Base-by-base conservation (phyloP, 2,888 invertebrate genomes). In the Noctua janthe region DNA sequence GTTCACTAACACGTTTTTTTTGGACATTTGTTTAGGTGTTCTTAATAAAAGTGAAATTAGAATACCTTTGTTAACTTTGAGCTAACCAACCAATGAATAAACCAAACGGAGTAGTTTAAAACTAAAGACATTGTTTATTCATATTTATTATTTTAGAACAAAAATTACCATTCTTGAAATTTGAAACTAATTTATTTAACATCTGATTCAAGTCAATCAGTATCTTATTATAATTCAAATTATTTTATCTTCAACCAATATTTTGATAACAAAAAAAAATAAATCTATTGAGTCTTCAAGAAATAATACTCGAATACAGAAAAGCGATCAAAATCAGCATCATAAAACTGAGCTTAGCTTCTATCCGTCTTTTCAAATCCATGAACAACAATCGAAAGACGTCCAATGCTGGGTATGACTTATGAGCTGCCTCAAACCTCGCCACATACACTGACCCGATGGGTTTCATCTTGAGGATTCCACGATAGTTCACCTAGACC, bases 1-100 rank as follows among this genome's bases (percentile, higher is more conserved):
- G 47, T 69, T n/a, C n/a, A 17, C 15, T 15, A 47, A 8, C 69
- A 69, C 15, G 13, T 17, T 47, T 47, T 47, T 0, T 47, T n/a
- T 69, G 8, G 13, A 4, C 47, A 47, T n/a, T 69, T 47, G 15
- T 47, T 69, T 17, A 8, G n/a, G 4, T 47, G 67, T 47, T 1
- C 1, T 64, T 8, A 69, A n/a, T 69, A 69, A n/a, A 47, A 47
- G 67, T 11, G 15, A 15, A 47, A 69, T 69, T 29, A 39, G 51
- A 76, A 56, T 62, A 20, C 49, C 70, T 75, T 83, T 8, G 43
- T 43, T 72, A 62, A 66, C 64, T 70, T 71, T 64, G 8, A 39
- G 39, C 17, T 62, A 77, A 59, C 47, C 71, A 67, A 66, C 20
- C 13, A n/a, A 47, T 51, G 2, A 73, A 59, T 47, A n/a, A 81